These are phyloP conservation scores for Drosophila takahashii DNA, from an alignment of 1,140 invertebrate species.

Conservation along the genomic window DNA sequence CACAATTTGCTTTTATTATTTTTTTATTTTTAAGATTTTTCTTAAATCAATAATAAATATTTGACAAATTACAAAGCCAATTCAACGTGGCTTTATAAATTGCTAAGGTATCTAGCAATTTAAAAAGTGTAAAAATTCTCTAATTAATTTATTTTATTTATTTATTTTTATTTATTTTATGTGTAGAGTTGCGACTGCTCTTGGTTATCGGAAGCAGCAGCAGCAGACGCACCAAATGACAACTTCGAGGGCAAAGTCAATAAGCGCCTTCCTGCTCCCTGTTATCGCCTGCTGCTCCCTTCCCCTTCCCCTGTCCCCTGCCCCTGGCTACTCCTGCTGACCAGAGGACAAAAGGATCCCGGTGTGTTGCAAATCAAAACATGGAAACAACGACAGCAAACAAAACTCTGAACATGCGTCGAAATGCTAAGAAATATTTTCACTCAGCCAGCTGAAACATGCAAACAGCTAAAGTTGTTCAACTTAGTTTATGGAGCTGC, in stretches of 20 bases:
- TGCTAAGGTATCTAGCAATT: too few species aligned
- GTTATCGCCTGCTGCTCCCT: conserved; percentile 59
- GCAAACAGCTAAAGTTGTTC: conserved; percentile 59
- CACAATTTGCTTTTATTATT: too few species aligned
- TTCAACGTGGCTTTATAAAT: too few species aligned
- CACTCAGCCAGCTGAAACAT: conserved; percentile 56
- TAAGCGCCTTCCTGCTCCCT: conserved; percentile 76
- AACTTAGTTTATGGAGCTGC: conserved; percentile 42
- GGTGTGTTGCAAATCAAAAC: conserved; percentile 80
- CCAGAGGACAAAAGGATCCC: conserved; percentile 69
- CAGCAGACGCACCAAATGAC: conserved; percentile 58
- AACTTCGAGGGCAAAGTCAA: conserved; percentile 81
- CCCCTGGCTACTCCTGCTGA: conserved; percentile 34
- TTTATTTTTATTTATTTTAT: neutral
- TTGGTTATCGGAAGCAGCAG: conserved; percentile 62
- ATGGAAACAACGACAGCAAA: conserved; percentile 76
- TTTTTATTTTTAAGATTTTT: too few species aligned
- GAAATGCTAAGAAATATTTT: conserved; percentile 74
- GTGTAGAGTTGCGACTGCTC: conserved; percentile 6
- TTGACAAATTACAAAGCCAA: neutral
- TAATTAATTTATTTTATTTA: neutral
- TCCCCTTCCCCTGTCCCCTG: neutral
- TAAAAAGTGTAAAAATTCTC: neutral
- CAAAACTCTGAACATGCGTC: conserved; percentile 77
- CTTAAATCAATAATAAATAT: too few species aligned